A percentile compares a stretch with the other conserved stretches of the same genome.
These are phyloP conservation scores for Drosophila sucinea DNA, from an alignment of 1,140 invertebrate species.

Conservation along the genomic window DNA sequence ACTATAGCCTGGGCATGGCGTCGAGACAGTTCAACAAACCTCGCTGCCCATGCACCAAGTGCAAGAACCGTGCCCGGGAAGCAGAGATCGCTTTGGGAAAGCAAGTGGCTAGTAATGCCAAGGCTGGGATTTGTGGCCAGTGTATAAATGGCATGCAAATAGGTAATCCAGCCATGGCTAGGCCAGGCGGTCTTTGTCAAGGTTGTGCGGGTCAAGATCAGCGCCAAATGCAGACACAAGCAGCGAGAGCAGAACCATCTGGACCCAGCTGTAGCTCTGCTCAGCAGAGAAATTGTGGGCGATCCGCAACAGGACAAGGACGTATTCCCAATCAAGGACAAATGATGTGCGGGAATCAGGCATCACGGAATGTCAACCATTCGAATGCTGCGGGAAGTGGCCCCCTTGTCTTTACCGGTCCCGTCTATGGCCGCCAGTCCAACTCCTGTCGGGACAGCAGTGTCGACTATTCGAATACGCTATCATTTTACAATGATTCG, in stretches of 20 bases:
- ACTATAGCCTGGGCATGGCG: constrained; percentile 22
- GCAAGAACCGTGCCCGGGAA: constrained; percentile 23
- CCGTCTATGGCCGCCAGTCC: not conserved
- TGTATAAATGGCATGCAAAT: not conserved
- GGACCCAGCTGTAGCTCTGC: not conserved
- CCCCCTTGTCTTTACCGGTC: not conserved
- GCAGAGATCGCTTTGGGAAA: not conserved
- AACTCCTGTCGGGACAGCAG: no score
- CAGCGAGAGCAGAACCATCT: no score
- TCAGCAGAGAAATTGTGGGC: not conserved
- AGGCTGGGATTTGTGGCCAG: not conserved
- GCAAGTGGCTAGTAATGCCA: not conserved
- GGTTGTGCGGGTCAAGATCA: not conserved
- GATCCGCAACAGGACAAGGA: not conserved
- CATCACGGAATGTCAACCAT: not conserved
- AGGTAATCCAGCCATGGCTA: not conserved
- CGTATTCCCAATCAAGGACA: not conserved
- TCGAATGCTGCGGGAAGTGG: not conserved
- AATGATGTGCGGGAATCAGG: not conserved
- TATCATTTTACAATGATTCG: no score
- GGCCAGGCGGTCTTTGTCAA: not conserved
- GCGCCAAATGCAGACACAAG: not conserved
- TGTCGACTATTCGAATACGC: not conserved
- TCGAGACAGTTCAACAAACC: not conserved
- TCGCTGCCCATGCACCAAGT: constrained; percentile 35